A percentile compares a stretch with the other conserved stretches of the same genome.
phyloP scores from a whole-genome alignment of 2,797 vertebrate species.

The Microctenopoma steveboyesi region DNA sequence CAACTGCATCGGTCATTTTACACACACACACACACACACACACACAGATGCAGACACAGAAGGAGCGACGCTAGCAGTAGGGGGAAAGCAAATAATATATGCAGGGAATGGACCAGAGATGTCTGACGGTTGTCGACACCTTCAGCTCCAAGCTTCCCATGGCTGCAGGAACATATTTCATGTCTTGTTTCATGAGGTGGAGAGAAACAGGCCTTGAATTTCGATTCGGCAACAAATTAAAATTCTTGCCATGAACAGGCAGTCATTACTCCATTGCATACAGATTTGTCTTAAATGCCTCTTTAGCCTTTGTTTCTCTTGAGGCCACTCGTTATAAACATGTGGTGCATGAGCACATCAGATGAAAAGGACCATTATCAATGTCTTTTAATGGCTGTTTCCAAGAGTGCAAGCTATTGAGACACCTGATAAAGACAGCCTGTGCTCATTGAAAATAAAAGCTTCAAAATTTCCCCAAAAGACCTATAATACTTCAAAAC shows the following conservation, averaged over 20 bases:
- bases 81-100: constrained; percentile 36
- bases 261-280: constrained; percentile 55
- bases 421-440: constrained; percentile 29
- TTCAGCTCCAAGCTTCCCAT: constrained; percentile 52
- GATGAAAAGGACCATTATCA: constrained; percentile 33
- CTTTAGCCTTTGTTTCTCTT: constrained; percentile 23
- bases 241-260: constrained; percentile 40
- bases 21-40: constrained; percentile 5
- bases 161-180: constrained; percentile 61
- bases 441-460: constrained; percentile 42
- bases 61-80: not conserved
- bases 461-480: constrained; percentile 24
- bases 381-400: constrained; percentile 19
- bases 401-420: constrained; percentile 9
- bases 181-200: constrained; percentile 67
- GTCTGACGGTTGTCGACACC: constrained; percentile 60
- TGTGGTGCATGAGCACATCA: constrained; percentile 1
- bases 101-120: constrained; percentile 49
- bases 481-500: constrained; percentile 44
- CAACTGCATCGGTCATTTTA: constrained; percentile 46
- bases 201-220: constrained; percentile 57
- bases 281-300: constrained; percentile 57
- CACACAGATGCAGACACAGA: not conserved
- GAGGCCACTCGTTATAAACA: constrained; percentile 11
- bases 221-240: constrained; percentile 53